A percentile compares a stretch with the other conserved stretches of the same genome.
phyloP scores from a whole-genome alignment of 2,888 invertebrate species.

The Congeria kusceri region DNA sequence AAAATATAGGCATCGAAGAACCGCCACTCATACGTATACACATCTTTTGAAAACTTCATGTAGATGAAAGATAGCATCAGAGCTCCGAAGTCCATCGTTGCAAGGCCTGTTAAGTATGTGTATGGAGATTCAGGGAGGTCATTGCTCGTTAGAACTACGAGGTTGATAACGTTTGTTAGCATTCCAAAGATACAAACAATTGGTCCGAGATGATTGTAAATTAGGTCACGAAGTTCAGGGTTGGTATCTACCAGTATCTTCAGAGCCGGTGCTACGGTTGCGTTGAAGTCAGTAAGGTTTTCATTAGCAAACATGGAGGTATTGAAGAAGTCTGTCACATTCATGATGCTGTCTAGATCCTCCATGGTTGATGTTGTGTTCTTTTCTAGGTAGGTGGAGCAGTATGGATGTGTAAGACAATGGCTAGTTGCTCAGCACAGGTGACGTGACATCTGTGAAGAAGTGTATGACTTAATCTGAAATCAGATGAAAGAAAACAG shows the following conservation, averaged over 20 bases:
- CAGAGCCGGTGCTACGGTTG: neutral
- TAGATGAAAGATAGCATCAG: slow-evolving; percentile 76
- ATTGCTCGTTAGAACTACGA: slow-evolving; percentile 78
- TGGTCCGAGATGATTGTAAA: slow-evolving; percentile 76
- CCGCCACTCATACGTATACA: slow-evolving; percentile 69
- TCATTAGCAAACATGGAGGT: too few species aligned
- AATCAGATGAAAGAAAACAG: too few species aligned
- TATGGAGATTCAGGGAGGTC: slow-evolving; percentile 82
- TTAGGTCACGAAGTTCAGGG: slow-evolving; percentile 51
- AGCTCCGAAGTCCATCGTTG: slow-evolving; percentile 78
- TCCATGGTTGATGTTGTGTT: too few species aligned
- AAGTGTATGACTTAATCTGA: too few species aligned
- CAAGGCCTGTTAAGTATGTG: slow-evolving; percentile 82
- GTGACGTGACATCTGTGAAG: too few species aligned
- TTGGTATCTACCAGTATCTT: slow-evolving; percentile 14
- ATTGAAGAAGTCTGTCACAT: too few species aligned
- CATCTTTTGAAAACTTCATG: slow-evolving; percentile 68
- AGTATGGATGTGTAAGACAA: too few species aligned
- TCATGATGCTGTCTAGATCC: too few species aligned
- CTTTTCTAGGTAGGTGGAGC: too few species aligned
- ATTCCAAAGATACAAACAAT: slow-evolving; percentile 81
- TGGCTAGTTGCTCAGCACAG: too few species aligned
- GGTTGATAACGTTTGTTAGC: slow-evolving; percentile 80
- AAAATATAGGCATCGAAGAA: slow-evolving; percentile 77
- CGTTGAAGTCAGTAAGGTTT: slow-evolving; percentile 22